A percentile compares a stretch with the other conserved stretches of the same genome.
Evolutionary conservation across 2,113 vertebrate genomes (phyloP).

Genomic region (Chlorodrepanis virens): DNA sequence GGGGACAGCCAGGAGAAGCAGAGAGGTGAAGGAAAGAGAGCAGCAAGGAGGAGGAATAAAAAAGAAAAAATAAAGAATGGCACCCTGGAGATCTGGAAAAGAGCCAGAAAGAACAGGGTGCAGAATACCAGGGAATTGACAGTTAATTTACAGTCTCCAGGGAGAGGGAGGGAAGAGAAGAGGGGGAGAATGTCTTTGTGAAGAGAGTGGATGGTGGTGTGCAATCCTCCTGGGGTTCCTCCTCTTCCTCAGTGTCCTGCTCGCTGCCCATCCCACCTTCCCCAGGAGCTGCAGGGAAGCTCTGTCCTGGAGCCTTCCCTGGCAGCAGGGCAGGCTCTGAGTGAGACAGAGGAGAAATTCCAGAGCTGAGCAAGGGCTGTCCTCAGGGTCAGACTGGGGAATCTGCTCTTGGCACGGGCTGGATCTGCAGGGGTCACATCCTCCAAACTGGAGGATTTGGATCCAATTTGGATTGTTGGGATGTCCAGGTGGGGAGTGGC

Average conservation of each 20-base stretch:
- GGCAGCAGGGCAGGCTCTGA: not conserved
- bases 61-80: not conserved
- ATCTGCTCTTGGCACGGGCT: accelerated
- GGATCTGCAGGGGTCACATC: not conserved
- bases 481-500: accelerated
- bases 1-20: not conserved
- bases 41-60: not conserved
- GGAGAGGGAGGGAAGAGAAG: not conserved
- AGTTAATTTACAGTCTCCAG: conserved; percentile 29
- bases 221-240: not conserved
- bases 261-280: not conserved
- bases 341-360: not conserved
- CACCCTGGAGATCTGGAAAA: conserved; percentile 23
- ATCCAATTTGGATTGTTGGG: not conserved
- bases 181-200: not conserved
- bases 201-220: not conserved
- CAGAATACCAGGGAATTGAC: not conserved
- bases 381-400: accelerated
- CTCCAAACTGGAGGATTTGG: not conserved
- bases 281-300: not conserved
- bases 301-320: not conserved
- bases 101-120: conserved; percentile 9
- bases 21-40: not conserved
- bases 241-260: not conserved
- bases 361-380: not conserved